Base-by-base conservation (phyloP, 2,797 vertebrate genomes). In the Silurus lanzhouensis region DNA sequence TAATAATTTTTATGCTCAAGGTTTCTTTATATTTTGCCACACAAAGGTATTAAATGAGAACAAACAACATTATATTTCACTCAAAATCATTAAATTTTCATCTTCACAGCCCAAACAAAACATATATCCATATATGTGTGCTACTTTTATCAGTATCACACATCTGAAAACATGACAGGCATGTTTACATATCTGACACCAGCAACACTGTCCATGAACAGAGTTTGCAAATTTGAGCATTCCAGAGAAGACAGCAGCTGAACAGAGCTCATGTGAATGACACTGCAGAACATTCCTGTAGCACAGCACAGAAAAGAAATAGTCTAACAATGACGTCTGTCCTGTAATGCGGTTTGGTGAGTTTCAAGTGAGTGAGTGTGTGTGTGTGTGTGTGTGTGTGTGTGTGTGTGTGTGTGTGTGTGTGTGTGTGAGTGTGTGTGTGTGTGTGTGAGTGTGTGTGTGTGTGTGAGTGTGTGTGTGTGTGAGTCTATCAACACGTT, bases 361-460 rank as follows among this genome's bases (percentile, higher is more conserved):
- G 31, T 78, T 13, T 44, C 9, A 6, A 13, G 27, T 61, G 22
- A 3, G 5, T 31, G 31, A 31, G 31, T 31, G 31, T 2, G 31
- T 31, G 61, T 1, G 61, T 31, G n/a, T 67, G 66, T 27, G 66
- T 27, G n/a, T 27, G 9, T 66, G 12, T 14, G 10, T 15, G 66
- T 68, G 66, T 68, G 66, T 38, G 66, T 38, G 27, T 68, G 66
- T 68, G 66, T 68, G 38, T 15, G 57, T 71, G 68, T 71, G 38
- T 71, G 68, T 22, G 38, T 46, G 19, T 71, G 68, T 71, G 70
- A 13, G 17, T 66, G 64, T 27, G 12, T 27, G 66, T 27, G n/a
- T 27, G 9, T 66, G 12, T 14, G 10, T 15, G 66, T 68, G 66
- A 38, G 66, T 38, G 66, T 38, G 27, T 68, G 66, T 68, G 66